These are phyloP conservation scores for Globicephala melas DNA, from an alignment of 2,113 vertebrate genomes.

Conservation along the genomic window DNA sequence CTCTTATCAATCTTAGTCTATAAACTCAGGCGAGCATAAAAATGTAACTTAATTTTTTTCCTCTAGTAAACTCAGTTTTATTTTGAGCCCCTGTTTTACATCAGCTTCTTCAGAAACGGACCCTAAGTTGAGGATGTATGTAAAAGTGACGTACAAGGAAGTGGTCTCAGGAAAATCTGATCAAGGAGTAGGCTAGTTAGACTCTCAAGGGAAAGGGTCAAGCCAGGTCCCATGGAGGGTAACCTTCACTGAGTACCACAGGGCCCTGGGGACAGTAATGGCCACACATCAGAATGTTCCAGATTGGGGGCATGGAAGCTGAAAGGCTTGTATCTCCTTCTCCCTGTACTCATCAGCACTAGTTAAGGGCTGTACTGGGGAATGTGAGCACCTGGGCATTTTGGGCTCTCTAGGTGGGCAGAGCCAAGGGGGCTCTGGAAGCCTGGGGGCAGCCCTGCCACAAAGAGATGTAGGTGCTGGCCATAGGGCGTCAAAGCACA, in stretches of 20 bases:
- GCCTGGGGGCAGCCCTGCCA: neutral
- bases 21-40: neutral
- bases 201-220: neutral
- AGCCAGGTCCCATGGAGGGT: neutral
- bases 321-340: neutral
- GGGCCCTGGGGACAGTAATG: neutral
- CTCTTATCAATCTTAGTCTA: neutral
- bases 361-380: neutral
- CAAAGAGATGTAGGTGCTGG: neutral
- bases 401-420: neutral
- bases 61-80: neutral
- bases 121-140: neutral
- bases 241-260: neutral
- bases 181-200: neutral
- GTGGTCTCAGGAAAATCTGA: neutral
- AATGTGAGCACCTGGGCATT: neutral
- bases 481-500: rapidly evolving
- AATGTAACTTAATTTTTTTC: neutral
- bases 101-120: neutral
- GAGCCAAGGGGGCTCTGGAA: neutral
- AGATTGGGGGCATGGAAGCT: neutral
- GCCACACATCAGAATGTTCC: neutral
- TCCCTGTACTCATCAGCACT: too few species aligned
- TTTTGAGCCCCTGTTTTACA: neutral
- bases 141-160: neutral